Evolutionary conservation across 2,797 vertebrate genomes (phyloP).

Genomic region (Margarornis squamiger): DNA sequence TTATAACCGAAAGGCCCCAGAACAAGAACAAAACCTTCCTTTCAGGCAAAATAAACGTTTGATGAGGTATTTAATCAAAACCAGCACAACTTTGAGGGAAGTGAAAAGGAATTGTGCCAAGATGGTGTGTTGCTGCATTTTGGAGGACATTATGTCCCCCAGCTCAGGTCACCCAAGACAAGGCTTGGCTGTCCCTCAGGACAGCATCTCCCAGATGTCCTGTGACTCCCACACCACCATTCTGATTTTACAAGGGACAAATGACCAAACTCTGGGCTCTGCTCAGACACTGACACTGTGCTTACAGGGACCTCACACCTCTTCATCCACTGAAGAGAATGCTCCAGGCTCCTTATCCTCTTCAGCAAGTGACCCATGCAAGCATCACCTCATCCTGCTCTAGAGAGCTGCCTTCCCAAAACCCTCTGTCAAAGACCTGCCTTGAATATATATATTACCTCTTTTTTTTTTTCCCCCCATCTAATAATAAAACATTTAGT

Average conservation of each 20-base stretch:
- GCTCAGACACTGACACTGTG: neutral
- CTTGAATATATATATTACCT: neutral
- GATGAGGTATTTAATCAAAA: conserved; percentile 48
- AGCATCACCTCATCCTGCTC: neutral
- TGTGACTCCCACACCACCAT: rapidly evolving
- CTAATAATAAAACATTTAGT: conserved; percentile 61
- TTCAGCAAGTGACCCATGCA: neutral
- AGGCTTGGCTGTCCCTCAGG: rapidly evolving
- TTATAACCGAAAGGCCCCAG: neutral
- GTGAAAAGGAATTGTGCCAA: neutral
- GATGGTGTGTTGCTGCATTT: neutral
- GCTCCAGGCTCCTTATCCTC: neutral
- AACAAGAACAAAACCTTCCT: conserved; percentile 54
- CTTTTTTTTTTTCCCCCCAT: neutral
- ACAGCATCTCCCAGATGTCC: neutral
- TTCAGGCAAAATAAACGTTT: conserved; percentile 15
- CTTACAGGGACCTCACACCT: neutral
- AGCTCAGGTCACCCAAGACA: neutral
- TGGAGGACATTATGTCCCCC: neutral
- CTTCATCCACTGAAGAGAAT: neutral
- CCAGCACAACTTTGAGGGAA: neutral
- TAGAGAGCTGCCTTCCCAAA: neutral
- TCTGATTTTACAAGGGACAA: neutral
- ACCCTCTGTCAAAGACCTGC: neutral
- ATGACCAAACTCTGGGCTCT: neutral